Base-by-base conservation (phyloP, 2,888 invertebrate genomes). In the Clitarchus hookeri region DNA sequence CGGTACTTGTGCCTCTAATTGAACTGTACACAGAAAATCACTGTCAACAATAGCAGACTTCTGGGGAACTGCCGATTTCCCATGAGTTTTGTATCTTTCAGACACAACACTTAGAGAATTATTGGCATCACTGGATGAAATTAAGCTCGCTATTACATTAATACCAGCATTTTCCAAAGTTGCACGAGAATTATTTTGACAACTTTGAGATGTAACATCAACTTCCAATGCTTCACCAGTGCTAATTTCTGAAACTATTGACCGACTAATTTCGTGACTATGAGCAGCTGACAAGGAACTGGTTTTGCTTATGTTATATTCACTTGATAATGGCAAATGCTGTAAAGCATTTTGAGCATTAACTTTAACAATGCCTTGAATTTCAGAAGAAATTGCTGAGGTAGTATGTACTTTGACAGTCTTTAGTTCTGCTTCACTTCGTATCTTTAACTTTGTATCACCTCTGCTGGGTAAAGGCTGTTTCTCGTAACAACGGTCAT, bases 161-260 rank as follows among this genome's bases (percentile, higher is more conserved):
- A 86, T 77, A 86, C 86, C 86, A 36, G 87, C 86, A 54, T 86
- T 87, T 86, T 88, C 87, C 2, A 88, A 84, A 65, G 79, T 19
- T n/a, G 79, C 16, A 44, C 48, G 23, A 65, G 65, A 65, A 65
- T 65, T 65, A n/a, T 23, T 65, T 65, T 65, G 13, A 65, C 65
- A 65, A 65, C 8, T 26, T 44, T 44, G 25, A 27, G 85, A 83
- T 12, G 85, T 44, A 25, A 44, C n/a, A 6, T 48, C n/a, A 23
- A 84, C 84, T 16, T 53, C 48, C 8, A 53, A 6, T 65, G 78
- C 48, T 84, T 19, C 12, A 78, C 19, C 44, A 77, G 26, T n/a
- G 48, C 44, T 26, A 26, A 65, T 9, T 9, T 80, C 85, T 48
- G 85, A 65, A 79, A 48, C 80, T 12, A 27, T 16, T 85, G 85